phyloP scores from a whole-genome alignment of 2,113 vertebrate genomes.

The Mesembrinibis cayennensis region DNA sequence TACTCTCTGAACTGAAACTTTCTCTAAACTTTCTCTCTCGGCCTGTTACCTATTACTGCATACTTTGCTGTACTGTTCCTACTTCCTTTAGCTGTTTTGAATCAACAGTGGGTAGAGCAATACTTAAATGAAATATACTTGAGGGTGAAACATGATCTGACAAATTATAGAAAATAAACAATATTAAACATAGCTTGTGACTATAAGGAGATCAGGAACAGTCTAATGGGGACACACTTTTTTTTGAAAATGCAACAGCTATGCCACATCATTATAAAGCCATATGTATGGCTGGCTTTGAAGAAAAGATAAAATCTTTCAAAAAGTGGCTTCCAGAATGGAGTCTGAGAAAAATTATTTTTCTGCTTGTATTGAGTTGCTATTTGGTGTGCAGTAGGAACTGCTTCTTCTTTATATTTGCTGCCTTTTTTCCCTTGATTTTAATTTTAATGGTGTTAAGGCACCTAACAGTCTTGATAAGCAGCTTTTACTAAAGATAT shows the following conservation, averaged over 20 bases:
- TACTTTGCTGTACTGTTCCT: neutral
- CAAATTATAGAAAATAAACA: constrained; percentile 34
- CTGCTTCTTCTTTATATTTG: neutral
- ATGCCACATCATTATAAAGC: neutral
- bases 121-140: neutral
- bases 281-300: neutral
- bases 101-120: neutral
- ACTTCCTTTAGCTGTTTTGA: constrained; percentile 33
- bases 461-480: neutral
- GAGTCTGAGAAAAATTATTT: neutral
- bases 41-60: constrained; percentile 25
- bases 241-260: neutral
- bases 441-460: neutral
- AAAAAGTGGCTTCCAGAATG: neutral
- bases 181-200: neutral
- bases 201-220: neutral
- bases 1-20: neutral
- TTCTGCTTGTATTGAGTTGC: neutral
- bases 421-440: neutral
- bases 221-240: neutral
- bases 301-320: neutral
- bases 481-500: neutral
- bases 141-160: constrained; percentile 16
- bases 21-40: neutral
- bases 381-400: neutral